Conservation (phyloP, 2,888 invertebrate genomes). For the Watsonalla binaria region DNA sequence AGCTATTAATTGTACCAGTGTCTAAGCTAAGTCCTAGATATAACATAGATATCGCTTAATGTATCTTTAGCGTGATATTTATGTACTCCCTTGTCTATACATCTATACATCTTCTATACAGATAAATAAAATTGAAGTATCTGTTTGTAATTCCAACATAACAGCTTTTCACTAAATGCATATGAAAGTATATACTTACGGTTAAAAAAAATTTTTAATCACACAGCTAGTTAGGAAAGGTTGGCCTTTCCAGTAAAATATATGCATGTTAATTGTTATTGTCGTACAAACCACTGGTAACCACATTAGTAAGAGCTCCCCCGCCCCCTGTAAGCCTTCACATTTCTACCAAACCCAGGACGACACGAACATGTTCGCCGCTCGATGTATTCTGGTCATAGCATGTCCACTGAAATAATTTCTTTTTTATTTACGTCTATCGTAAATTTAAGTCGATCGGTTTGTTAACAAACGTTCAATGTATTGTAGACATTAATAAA, state of each 20-base stretch:
- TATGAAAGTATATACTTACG: too few species aligned
- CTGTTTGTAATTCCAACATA: too few species aligned
- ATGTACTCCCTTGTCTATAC: too few species aligned
- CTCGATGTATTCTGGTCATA: slow-evolving; percentile 20
- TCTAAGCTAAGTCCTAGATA: too few species aligned
- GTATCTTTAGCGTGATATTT: too few species aligned
- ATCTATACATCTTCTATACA: too few species aligned
- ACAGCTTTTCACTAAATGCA: too few species aligned
- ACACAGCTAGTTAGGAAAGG: slow-evolving; percentile 23
- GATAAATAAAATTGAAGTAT: too few species aligned
- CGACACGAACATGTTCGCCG: slow-evolving; percentile 14
- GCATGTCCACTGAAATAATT: slow-evolving; percentile 19
- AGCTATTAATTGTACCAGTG: too few species aligned
- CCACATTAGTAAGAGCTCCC: slow-evolving; percentile 24
- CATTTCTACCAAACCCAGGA: slow-evolving; percentile 10
- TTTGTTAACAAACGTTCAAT: slow-evolving; percentile 22
- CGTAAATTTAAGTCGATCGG: slow-evolving; percentile 26
- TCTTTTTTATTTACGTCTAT: slow-evolving; percentile 14
- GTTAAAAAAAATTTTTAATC: too few species aligned
- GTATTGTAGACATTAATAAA: background rate
- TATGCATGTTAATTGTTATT: slow-evolving; percentile 32
- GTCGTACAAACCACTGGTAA: slow-evolving; percentile 30
- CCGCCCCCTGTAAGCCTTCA: slow-evolving; percentile 11
- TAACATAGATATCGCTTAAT: too few species aligned
- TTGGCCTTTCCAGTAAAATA: background rate